Evolutionary conservation across 1,140 invertebrate genomes (phyloP).

Genomic region (Cotesia vestalis): DNA sequence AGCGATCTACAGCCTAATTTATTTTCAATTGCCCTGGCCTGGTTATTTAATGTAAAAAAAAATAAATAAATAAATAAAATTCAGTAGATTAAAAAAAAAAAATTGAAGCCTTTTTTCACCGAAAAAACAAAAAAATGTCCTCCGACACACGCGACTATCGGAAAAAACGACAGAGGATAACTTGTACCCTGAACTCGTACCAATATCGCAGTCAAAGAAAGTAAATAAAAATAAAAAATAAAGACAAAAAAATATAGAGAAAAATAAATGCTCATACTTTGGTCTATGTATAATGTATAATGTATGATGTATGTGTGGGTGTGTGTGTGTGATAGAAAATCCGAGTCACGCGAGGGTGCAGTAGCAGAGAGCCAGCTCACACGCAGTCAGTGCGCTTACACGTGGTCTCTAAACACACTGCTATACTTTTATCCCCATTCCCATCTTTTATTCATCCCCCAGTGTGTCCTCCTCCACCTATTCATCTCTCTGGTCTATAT

Average conservation of each 20-base stretch:
- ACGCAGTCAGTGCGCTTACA: slow-evolving; percentile 38
- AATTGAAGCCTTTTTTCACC: neutral
- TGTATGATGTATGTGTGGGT: slow-evolving; percentile 18
- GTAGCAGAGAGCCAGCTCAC: slow-evolving; percentile 41
- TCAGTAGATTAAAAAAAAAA: too few species aligned
- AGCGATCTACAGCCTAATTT: too few species aligned
- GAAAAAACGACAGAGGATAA: slow-evolving; percentile 22
- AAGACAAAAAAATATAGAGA: slow-evolving; percentile 1
- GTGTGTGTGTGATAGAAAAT: slow-evolving; percentile 39
- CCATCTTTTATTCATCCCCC: too few species aligned
- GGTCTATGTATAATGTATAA: slow-evolving; percentile 23
- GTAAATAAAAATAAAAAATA: slow-evolving; percentile 7
- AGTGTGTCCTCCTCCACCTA: neutral
- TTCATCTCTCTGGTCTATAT: neutral
- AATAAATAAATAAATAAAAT: too few species aligned
- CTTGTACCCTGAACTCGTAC: slow-evolving; percentile 19
- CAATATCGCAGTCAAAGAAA: slow-evolving; percentile 5
- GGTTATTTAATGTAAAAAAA: too few species aligned
- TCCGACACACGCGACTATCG: slow-evolving; percentile 27
- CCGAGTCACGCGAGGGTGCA: slow-evolving; percentile 47
- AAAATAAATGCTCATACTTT: neutral
- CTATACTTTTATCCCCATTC: neutral
- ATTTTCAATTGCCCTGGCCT: too few species aligned
- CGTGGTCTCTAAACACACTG: slow-evolving; percentile 31
- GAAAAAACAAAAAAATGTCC: neutral